Conservation (phyloP, 23 tunicate genomes). For the Clavelina lepadiformis region DNA sequence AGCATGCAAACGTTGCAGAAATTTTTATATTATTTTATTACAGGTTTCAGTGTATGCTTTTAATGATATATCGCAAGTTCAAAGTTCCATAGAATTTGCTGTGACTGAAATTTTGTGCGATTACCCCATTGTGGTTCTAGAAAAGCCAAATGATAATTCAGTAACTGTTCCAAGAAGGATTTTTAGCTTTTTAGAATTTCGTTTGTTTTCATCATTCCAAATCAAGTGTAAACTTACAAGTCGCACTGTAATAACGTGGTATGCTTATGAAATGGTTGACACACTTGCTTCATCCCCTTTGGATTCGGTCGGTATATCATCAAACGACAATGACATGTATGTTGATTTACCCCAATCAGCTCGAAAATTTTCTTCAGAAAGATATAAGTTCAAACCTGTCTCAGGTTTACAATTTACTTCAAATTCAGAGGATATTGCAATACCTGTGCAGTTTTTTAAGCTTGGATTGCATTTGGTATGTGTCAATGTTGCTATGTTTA, state of each 20-base stretch:
- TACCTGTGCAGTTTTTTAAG: constrained; percentile 36
- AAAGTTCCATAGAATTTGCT: constrained; percentile 4
- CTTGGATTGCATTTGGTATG: constrained; percentile 56
- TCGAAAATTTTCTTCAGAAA: constrained; percentile 12
- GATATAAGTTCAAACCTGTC: constrained; percentile 4
- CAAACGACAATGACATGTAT: constrained; percentile 11
- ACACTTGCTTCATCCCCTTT: not conserved
- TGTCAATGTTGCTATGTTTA: constrained; percentile 67
- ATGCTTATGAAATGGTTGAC: constrained; percentile 29
- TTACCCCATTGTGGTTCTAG: constrained; percentile 46
- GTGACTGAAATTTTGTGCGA: constrained; percentile 66
- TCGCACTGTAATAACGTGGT: constrained; percentile 41
- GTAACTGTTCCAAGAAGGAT: constrained; percentile 24
- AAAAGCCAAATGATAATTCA: constrained; percentile 39
- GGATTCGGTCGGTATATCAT: not conserved
- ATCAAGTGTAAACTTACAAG: constrained; percentile 44
- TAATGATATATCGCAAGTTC: constrained; percentile 34
- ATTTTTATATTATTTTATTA: too few species aligned
- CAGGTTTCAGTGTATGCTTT: constrained; percentile 35
- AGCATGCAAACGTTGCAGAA: too few species aligned
- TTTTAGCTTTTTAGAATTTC: constrained; percentile 58
- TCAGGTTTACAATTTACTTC: constrained; percentile 16
- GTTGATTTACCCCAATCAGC: constrained; percentile 26
- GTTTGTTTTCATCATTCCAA: constrained; percentile 32
- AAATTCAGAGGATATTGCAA: constrained; percentile 53